A percentile compares a stretch with the other conserved stretches of the same genome.
Conservation (phyloP, 2,113 vertebrate genomes). For the Tonatia bakeri region DNA sequence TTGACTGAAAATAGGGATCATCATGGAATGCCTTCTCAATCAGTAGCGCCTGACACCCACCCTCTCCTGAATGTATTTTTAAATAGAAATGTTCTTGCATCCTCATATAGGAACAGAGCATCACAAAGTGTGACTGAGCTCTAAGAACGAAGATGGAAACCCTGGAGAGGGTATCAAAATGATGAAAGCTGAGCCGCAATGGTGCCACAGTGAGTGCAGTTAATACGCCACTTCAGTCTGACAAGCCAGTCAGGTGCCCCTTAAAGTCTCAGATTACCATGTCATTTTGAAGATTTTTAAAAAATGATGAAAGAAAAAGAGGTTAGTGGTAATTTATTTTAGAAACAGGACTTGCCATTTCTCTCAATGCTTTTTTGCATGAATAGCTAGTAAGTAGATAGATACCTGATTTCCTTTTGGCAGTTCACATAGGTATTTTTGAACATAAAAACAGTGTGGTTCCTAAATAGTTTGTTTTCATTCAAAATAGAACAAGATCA, state of each 20-base stretch:
- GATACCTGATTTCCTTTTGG: not conserved
- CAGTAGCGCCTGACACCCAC: constrained; percentile 70
- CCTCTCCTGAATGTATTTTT: constrained; percentile 52
- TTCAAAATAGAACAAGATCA: constrained; percentile 13
- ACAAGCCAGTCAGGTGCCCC: constrained; percentile 54
- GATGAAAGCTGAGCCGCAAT: constrained; percentile 56
- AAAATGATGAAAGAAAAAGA: not conserved
- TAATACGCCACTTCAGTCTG: constrained; percentile 55
- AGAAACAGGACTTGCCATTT: constrained; percentile 20
- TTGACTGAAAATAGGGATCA: constrained; percentile 80
- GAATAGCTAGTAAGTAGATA: not conserved
- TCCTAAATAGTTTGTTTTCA: constrained; percentile 15
- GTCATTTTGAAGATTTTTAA: constrained; percentile 60
- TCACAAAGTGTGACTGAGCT: constrained; percentile 70
- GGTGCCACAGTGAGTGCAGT: constrained; percentile 30
- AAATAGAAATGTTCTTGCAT: constrained; percentile 63
- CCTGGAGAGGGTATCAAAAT: constrained; percentile 56
- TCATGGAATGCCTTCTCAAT: constrained; percentile 73
- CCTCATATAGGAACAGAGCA: constrained; percentile 52
- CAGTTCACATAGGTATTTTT: not conserved
- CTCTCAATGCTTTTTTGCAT: not conserved
- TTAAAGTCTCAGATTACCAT: constrained; percentile 66
- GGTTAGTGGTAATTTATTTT: constrained; percentile 31
- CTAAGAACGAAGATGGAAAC: constrained; percentile 72
- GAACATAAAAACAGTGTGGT: not conserved